Evolutionary conservation across 2,888 invertebrate genomes (phyloP), one percentile per base, ranked within the genome.

Genomic region (Petrophora chlorosata): DNA sequence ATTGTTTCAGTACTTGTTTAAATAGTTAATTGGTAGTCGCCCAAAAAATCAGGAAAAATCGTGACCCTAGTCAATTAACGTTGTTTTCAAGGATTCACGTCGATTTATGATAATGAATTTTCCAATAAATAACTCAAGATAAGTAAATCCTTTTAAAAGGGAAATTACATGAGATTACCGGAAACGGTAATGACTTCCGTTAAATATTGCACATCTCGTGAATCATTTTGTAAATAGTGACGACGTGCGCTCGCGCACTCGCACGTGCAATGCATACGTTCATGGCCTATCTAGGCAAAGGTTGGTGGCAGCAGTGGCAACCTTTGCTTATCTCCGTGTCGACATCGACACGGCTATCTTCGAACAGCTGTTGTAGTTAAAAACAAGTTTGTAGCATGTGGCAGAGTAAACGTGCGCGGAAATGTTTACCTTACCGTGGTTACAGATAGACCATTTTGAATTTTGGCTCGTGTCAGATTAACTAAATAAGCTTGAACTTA

Each of bases 281-380:
- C 51, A 51, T 51, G 56, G 33, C 35, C 38, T 53, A 52, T 54
- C 52, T 50, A 49, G 33, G n/a, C n/a, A n/a, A n/a, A n/a, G n/a
- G n/a, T n/a, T n/a, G n/a, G n/a, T n/a, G n/a, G n/a, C n/a, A n/a
- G n/a, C n/a, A n/a, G n/a, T n/a, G n/a, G n/a, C n/a, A n/a, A 32
- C 7, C 13, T 19, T 30, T 12, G 42, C 35, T 52, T 49, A 57
- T 60, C 56, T 28, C 10, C n/a, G 15, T 53, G 47, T 46, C 48
- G 48, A 48, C n/a, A n/a, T n/a, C n/a, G 51, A 53, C 52, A 45
- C 12, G 48, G 53, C 51, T 60, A 60, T 60, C 59, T 45, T n/a
- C 33, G 38, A 41, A 40, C 59, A 60, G 56, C 57, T 57, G 55
- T 45, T 55, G 42, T 41, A 38, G 28, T n/a, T n/a, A n/a, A n/a